A percentile compares a stretch with the other conserved stretches of the same genome.
These are phyloP conservation scores for Ctenodactylus gundi DNA, from an alignment of 2,113 vertebrate genomes.

Conservation along the genomic window DNA sequence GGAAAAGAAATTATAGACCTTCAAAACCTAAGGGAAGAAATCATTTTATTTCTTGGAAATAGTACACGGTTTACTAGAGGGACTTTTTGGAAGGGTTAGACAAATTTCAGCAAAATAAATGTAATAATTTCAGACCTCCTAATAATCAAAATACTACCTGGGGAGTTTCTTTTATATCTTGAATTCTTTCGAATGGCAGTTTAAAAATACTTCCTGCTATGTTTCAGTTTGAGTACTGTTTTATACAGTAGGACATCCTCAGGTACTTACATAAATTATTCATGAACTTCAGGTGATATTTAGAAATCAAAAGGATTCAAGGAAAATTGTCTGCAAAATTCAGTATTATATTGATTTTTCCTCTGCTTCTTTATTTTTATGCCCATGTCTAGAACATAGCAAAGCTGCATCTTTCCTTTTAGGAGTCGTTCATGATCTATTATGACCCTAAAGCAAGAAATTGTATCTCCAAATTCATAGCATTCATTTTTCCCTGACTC, in stretches of 20 bases:
- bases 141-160: background rate
- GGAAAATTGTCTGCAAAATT: background rate
- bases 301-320: background rate
- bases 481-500: background rate
- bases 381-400: background rate
- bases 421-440: background rate
- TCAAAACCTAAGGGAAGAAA: background rate
- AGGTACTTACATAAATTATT: background rate
- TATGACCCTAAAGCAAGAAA: background rate
- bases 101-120: background rate
- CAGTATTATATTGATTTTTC: background rate
- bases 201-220: background rate
- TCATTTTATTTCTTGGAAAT: constrained; percentile 29
- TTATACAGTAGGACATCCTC: background rate
- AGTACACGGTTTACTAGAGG: background rate
- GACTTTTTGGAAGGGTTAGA: background rate
- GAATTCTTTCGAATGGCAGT: background rate
- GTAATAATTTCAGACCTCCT: background rate
- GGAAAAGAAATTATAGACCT: constrained; percentile 31
- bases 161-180: background rate
- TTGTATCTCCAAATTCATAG: background rate
- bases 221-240: background rate
- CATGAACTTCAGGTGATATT: background rate
- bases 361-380: background rate
- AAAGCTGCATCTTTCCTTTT: background rate